These are phyloP conservation scores for Labeo calbasu DNA, from an alignment of 2,797 vertebrate genomes.

Conservation along the genomic window DNA sequence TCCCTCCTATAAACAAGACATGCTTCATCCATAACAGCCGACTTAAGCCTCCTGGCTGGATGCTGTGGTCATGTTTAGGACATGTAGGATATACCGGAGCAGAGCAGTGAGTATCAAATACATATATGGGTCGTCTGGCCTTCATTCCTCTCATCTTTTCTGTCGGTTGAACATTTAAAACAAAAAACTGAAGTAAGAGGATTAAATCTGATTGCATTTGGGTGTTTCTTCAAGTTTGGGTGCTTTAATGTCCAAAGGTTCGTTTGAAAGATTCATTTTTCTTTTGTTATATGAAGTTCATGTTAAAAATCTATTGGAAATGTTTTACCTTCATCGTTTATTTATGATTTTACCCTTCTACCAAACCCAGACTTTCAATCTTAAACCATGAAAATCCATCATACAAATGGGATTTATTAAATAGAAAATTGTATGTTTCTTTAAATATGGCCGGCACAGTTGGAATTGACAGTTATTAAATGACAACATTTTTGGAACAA, in stretches of 20 bases:
- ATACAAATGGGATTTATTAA: neutral
- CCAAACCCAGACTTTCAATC: neutral
- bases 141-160: constrained; percentile 9
- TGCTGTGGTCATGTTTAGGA: constrained; percentile 22
- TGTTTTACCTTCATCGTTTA: neutral
- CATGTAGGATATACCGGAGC: neutral
- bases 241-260: neutral
- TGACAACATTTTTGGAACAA: neutral
- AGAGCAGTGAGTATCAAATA: constrained; percentile 2
- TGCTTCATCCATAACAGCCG: constrained; percentile 26
- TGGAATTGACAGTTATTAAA: neutral
- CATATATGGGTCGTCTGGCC: neutral
- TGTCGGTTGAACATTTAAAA: neutral
- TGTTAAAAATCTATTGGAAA: neutral
- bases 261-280: neutral
- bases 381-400: neutral
- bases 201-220: neutral
- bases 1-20: constrained; percentile 29
- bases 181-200: neutral
- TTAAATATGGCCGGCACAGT: neutral
- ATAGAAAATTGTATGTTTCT: neutral
- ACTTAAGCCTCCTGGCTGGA: constrained; percentile 32
- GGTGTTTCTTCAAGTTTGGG: neutral
- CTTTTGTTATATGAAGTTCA: neutral
- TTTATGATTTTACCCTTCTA: neutral